phyloP scores from a whole-genome alignment of 2,797 vertebrate genomes.

The Coregonus ussuriensis region DNA sequence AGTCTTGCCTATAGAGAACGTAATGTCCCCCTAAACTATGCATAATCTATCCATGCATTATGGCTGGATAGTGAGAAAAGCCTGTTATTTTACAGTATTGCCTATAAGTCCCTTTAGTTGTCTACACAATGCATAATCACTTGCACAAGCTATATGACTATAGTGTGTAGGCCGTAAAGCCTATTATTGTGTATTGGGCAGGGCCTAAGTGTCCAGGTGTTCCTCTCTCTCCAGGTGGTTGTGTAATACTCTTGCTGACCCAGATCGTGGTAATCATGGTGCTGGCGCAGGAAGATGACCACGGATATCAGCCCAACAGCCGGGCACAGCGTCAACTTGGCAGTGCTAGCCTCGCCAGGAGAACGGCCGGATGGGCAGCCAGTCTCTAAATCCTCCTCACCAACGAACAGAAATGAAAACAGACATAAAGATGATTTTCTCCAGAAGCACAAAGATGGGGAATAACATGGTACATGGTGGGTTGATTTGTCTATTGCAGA shows the following conservation, averaged over 20 bases:
- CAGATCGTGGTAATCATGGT: slow-evolving; percentile 73
- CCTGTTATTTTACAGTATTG: not conserved
- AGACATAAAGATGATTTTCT: not conserved
- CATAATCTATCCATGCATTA: not conserved
- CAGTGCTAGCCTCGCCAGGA: slow-evolving; percentile 37
- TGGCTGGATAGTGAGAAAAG: not conserved
- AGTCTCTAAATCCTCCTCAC: slow-evolving; percentile 34
- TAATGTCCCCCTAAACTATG: not conserved
- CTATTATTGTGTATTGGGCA: slow-evolving; percentile 57
- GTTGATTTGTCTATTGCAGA: not conserved
- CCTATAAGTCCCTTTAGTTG: not conserved
- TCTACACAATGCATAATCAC: slow-evolving; percentile 50
- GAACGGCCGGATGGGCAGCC: slow-evolving; percentile 47
- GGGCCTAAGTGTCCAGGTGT: slow-evolving; percentile 72
- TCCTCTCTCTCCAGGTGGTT: slow-evolving; percentile 72
- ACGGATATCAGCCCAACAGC: slow-evolving; percentile 54
- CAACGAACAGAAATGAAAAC: not conserved
- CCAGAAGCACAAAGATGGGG: not conserved
- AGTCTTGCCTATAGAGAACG: not conserved
- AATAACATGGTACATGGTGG: not conserved
- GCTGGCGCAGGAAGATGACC: slow-evolving; percentile 64
- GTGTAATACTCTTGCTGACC: slow-evolving; percentile 74
- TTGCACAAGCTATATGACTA: slow-evolving; percentile 36
- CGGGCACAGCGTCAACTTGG: slow-evolving; percentile 66
- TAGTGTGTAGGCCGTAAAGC: slow-evolving; percentile 42